Evolutionary conservation across 1,140 invertebrate genomes (phyloP), one percentile per base, ranked within the genome.

Genomic region (Drosophila tristis): DNA sequence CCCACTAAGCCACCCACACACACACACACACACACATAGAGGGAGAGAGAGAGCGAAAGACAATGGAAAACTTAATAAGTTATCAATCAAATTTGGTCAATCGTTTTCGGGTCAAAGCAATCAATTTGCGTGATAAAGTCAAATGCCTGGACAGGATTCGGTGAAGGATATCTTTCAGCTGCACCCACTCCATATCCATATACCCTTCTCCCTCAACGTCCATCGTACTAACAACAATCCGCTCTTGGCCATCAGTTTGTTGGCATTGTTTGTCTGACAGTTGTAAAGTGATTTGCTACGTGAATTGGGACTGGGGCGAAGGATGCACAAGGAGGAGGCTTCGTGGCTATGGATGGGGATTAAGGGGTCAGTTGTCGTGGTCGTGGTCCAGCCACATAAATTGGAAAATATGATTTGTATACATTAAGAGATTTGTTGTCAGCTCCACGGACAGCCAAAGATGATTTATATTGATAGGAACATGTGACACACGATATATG

Each of bases 91-190:
- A 89, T 89, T 82, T 86, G 55, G 73, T 77, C 74, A 77, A 77
- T 76, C 73, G 73, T 82, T 76, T 81, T 76, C 80, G 78, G 80
- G 78, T 87, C 73, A 70, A 89, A 82, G 82, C 74, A 82, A 86
- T 86, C 82, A 86, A 86, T 89, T 86, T 89, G 78, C 80, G 84
- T 71, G 84, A 86, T 86, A 87, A 86, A 86, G 71, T 89, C 82
- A 89, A 82, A 70, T 65, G 55, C 60, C 44, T 72, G 74, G 65
- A 65, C 78, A 75, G 53, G 39, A 63, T 74, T 35, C 47, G 59
- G 45, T 53, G 60, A 60, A 35, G 51, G 60, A 64, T 51, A 66
- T 74, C 72, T 74, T 64, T 51, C 49, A 43, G 23, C 51, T 11
- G 31, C 26, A 51, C 5, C 43, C 25, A 20, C 35, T 6, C 26